Evolutionary conservation across 2,113 vertebrate species (phyloP).

Genomic region (Brachirus orientalis): DNA sequence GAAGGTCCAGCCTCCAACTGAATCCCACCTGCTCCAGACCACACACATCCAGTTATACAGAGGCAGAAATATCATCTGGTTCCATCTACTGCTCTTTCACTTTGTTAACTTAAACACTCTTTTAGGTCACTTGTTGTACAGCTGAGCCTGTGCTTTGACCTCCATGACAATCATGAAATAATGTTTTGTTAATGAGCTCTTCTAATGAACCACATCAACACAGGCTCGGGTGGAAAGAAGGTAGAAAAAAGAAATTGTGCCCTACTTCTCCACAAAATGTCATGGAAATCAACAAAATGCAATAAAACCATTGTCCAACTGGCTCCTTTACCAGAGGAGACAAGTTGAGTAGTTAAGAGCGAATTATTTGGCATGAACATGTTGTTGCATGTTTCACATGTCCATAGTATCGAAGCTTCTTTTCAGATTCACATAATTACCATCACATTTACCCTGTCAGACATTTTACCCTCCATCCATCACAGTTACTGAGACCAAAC

Average conservation of each 20-base stretch:
- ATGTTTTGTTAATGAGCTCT: slow-evolving; percentile 18
- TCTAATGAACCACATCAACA: not conserved
- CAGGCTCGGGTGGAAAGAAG: too few relatives aligned
- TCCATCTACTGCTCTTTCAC: slow-evolving; percentile 15
- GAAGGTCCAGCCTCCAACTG: too few relatives aligned
- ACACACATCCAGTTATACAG: not conserved
- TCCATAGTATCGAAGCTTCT: too few relatives aligned
- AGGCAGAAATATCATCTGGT: slow-evolving; percentile 1
- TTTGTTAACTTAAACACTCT: not conserved
- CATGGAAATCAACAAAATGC: too few relatives aligned
- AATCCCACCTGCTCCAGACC: not conserved
- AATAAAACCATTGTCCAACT: too few relatives aligned
- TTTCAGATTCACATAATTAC: not conserved
- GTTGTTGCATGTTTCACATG: not conserved
- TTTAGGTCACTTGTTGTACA: not conserved
- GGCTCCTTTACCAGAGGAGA: not conserved
- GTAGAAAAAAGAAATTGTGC: too few relatives aligned
- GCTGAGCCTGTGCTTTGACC: not conserved
- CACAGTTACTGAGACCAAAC: slow-evolving; percentile 6
- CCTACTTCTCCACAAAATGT: too few relatives aligned
- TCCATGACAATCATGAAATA: slow-evolving; percentile 46
- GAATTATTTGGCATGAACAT: not conserved
- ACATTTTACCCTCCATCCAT: not conserved
- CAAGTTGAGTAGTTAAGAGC: not conserved
- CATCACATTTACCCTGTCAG: not conserved